These are phyloP conservation scores for Malurus alboscapulatus DNA, from an alignment of 2,113 vertebrate genomes.

Conservation along the genomic window DNA sequence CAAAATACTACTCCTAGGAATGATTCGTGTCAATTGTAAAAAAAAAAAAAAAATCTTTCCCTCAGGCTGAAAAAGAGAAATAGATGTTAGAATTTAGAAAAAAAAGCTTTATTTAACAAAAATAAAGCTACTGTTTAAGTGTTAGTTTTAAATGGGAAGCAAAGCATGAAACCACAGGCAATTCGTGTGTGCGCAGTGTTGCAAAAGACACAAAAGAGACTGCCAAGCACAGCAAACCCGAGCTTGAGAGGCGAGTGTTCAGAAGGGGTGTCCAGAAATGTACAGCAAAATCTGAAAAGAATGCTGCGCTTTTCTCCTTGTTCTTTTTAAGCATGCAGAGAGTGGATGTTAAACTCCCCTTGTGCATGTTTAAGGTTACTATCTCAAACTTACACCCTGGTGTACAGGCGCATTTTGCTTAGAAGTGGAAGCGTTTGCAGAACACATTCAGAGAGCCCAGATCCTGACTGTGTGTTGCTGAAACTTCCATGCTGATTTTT, in stretches of 20 bases:
- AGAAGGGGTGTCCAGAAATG: not conserved
- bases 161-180: conserved; percentile 52
- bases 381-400: not conserved
- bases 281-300: not conserved
- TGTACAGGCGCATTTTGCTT: not conserved
- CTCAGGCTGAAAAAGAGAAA: not conserved
- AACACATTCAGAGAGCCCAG: not conserved
- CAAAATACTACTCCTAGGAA: not conserved
- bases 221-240: conserved; percentile 9
- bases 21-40: not conserved
- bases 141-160: conserved; percentile 57
- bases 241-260: not conserved
- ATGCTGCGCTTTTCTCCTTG: not conserved
- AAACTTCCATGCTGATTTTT: conserved; percentile 13
- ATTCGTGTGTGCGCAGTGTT: conserved; percentile 5
- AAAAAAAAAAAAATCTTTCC: not conserved
- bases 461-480: conserved; percentile 4
- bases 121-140: conserved; percentile 55
- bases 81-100: not conserved
- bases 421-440: not conserved
- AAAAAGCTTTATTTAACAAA: conserved; percentile 21
- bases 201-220: conserved; percentile 34
- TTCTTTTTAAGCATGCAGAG: not conserved
- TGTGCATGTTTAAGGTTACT: not conserved
- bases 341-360: not conserved